Evolutionary conservation across 1,140 invertebrate species (phyloP), one percentile per base, ranked within the genome.

Genomic region (Drosophila kohkoa): DNA sequence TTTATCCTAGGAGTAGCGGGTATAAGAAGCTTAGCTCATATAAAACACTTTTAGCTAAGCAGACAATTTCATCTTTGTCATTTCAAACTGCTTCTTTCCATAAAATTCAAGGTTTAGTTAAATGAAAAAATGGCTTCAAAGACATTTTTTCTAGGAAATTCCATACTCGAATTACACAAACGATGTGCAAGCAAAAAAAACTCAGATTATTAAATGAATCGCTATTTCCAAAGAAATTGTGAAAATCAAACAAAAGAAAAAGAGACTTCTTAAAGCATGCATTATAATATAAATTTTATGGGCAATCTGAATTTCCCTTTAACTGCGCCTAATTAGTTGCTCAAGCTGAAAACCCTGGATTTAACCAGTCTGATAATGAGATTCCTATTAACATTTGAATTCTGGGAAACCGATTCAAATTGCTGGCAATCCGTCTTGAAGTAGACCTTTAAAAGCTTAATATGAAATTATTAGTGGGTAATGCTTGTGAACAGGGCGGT

Each of bases 381-480:
- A n/a, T 41, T 59, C 32, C 68, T 54, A 55, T 70, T 63, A 70
- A 64, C 59, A 63, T 70, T 51, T 63, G 49, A 70, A 52, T 55
- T 60, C 20, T 30, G 16, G 30, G 48, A 60, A 60, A 28, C 13
- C 62, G 16, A 62, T 62, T 62, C 20, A 57, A 65, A 57, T 67
- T 10, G 11, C 10, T 54, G 15, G 7, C 16, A 60, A 65, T 41
- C 43, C 3, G 15, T 64, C 62, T 25, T 52, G n/a, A 15, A 15
- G 62, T 28, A 20, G 28, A 35, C 52, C 67, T 63, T 58, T 8
- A 10, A 55, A 74, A 62, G 58, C 65, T 30, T 60, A 74, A 69
- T 69, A 15, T 38, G 49, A 45, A 35, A 63, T 79, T 77, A 73
- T 82, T 70, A 62, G 72, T 41, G 54, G 55, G 62, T 83, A 83